Percentiles rank a stretch among this genome's conserved stretches.
phyloP scores from a whole-genome alignment of 37 sponge, comb jelly and placozoan genomes.

The Cladorhizidae sp. region DNA sequence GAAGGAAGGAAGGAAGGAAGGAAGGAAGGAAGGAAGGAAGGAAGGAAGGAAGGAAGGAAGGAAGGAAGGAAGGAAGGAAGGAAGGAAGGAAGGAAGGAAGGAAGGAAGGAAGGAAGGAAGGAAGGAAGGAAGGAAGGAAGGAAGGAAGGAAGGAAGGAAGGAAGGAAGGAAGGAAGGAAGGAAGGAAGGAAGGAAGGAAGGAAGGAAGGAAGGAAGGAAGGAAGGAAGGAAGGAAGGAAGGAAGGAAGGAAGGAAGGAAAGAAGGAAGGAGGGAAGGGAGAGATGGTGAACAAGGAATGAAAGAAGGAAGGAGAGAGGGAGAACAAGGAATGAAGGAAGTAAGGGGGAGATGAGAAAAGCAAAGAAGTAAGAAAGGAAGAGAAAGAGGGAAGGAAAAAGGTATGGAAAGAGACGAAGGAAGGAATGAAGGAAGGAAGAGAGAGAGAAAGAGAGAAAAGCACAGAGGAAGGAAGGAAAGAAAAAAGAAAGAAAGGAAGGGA shows the following conservation, averaged over 20 bases:
- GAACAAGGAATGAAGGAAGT: too few relatives aligned
- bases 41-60: conserved; percentile 10
- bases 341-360: too few relatives aligned
- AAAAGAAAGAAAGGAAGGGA: too few relatives aligned
- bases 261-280: neutral
- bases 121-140: neutral
- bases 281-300: too few relatives aligned
- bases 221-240: neutral
- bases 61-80: conserved; percentile 12
- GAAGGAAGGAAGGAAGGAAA: neutral
- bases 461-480: too few relatives aligned
- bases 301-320: too few relatives aligned
- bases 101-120: neutral
- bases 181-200: neutral
- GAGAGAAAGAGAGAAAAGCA: too few relatives aligned
- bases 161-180: neutral
- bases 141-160: neutral
- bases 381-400: too few relatives aligned
- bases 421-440: too few relatives aligned
- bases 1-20: conserved; percentile 29
- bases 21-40: conserved; percentile 19
- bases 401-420: too few relatives aligned
- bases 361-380: too few relatives aligned
- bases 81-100: conserved; percentile 30
- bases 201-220: neutral